phyloP scores from a whole-genome alignment of 2,888 invertebrate species.

The Cataglyphis albicans region DNA sequence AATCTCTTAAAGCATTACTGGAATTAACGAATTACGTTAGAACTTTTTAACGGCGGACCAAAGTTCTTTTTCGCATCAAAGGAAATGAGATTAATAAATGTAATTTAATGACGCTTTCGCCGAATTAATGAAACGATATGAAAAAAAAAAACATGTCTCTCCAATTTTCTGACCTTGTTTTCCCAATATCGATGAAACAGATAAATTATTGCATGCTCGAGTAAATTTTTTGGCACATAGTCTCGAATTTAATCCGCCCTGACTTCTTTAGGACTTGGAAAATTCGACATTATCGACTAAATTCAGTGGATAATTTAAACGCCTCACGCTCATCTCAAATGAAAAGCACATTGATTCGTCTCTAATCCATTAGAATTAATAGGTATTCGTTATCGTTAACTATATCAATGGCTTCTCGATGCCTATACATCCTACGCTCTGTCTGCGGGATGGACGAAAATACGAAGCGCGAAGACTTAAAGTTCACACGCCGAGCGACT shows the following conservation, averaged over 20 bases:
- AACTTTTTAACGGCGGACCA: slow-evolving; percentile 12
- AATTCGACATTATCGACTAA: slow-evolving; percentile 21
- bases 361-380: slow-evolving; percentile 36
- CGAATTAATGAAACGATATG: not conserved
- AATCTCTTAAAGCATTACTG: not conserved
- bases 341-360: slow-evolving; percentile 46
- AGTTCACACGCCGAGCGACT: not conserved
- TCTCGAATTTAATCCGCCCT: slow-evolving; percentile 23
- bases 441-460: slow-evolving; percentile 18
- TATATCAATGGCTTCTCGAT: slow-evolving; percentile 31
- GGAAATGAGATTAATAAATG: slow-evolving; percentile 3
- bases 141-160: not conserved
- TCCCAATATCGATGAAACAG: not conserved
- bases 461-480: slow-evolving; percentile 1
- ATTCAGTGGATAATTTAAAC: slow-evolving; percentile 28
- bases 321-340: slow-evolving; percentile 14
- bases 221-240: slow-evolving; percentile 35
- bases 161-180: not conserved
- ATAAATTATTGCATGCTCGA: not conserved
- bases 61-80: not conserved
- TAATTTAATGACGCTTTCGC: not conserved
- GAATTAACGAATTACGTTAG: slow-evolving; percentile 15
- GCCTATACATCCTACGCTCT: slow-evolving; percentile 24
- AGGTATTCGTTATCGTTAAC: slow-evolving; percentile 17
- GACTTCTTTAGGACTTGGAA: slow-evolving; percentile 37